These are phyloP conservation scores for Allolobophora icterica DNA, from an alignment of 2,888 invertebrate genomes.

Conservation along the genomic window DNA sequence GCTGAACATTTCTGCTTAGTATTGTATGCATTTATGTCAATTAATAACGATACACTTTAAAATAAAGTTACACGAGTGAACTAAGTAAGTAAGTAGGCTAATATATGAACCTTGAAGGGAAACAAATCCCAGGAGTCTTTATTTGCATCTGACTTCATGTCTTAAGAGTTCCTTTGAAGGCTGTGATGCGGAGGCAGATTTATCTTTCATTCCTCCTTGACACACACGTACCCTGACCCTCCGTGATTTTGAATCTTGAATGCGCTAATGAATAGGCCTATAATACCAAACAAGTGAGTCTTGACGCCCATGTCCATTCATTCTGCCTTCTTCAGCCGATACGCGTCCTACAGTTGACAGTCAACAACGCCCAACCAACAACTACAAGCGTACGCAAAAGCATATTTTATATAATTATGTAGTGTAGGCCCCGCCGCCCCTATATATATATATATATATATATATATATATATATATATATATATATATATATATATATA, in stretches of 20 bases:
- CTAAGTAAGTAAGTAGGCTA: no score
- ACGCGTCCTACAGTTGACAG: not conserved
- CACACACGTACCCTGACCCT: not conserved
- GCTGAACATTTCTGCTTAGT: no score
- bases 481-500: not conserved
- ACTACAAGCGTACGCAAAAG: not conserved
- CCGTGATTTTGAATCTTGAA: not conserved
- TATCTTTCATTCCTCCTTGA: not conserved
- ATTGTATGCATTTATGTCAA: no score
- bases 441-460: not conserved
- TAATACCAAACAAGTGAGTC: conserved; percentile 5
- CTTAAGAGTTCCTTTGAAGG: no score
- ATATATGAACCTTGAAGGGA: no score
- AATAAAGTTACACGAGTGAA: no score
- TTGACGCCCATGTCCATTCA: not conserved
- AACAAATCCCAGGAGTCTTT: no score
- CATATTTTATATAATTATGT: not conserved
- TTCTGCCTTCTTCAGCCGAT: not conserved
- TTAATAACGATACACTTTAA: no score
- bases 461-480: not conserved
- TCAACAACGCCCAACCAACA: not conserved
- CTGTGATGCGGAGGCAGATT: not conserved
- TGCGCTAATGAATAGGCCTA: not conserved
- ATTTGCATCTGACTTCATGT: no score
- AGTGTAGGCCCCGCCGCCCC: not conserved